Conservation (phyloP, 2,888 invertebrate species). For the Agapetus fuscipes region DNA sequence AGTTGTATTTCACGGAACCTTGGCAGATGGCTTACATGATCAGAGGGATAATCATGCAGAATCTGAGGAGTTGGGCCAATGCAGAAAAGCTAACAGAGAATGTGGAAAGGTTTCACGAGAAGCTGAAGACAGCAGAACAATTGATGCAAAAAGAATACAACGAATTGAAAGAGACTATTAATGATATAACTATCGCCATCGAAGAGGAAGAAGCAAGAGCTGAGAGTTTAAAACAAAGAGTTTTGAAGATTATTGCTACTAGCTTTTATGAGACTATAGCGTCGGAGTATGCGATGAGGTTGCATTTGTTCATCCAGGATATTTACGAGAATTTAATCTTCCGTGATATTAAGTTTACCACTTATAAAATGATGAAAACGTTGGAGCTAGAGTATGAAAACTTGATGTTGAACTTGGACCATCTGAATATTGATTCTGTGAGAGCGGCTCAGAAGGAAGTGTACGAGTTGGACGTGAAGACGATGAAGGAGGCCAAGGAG, state of each 20-base stretch:
- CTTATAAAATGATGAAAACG: constrained; percentile 46
- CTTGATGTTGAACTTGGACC: constrained; percentile 44
- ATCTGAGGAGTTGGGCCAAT: constrained; percentile 51
- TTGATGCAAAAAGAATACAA: constrained; percentile 27
- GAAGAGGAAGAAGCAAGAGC: constrained; percentile 43
- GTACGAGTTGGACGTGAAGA: constrained; percentile 39
- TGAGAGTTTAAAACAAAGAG: constrained; percentile 40
- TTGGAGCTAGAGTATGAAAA: constrained; percentile 48
- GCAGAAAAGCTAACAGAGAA: constrained; percentile 45
- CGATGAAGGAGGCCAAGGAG: constrained; percentile 41
- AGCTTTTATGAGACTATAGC: constrained; percentile 48
- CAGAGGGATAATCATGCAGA: constrained; percentile 50
- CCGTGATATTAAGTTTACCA: constrained; percentile 47
- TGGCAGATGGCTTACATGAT: constrained; percentile 47
- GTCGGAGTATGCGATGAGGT: constrained; percentile 44
- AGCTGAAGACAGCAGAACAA: constrained; percentile 33
- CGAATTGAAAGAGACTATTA: constrained; percentile 27
- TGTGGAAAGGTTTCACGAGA: constrained; percentile 30
- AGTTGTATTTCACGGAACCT: constrained; percentile 47
- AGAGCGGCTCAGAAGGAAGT: constrained; percentile 41
- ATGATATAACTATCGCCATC: constrained; percentile 28
- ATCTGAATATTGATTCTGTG: constrained; percentile 43
- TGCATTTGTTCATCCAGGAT: constrained; percentile 52
- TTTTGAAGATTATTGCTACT: constrained; percentile 44
- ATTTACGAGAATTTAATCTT: constrained; percentile 50